phyloP scores from a whole-genome alignment of 2,888 invertebrate species.

The Hemithea aestivaria region DNA sequence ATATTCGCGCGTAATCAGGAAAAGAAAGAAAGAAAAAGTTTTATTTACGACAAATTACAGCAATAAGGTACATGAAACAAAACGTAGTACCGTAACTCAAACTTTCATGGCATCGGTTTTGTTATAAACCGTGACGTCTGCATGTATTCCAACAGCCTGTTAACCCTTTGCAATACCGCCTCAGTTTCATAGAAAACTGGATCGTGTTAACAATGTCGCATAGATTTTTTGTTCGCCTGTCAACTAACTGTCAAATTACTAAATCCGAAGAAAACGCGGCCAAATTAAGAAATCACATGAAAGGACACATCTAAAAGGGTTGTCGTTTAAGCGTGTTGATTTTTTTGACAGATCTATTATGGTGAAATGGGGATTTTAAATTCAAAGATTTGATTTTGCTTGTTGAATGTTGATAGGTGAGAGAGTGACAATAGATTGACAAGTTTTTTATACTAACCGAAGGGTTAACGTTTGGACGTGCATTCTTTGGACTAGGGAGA shows the following conservation, averaged over 20 bases:
- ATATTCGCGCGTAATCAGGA: too few relatives aligned
- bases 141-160: too few relatives aligned
- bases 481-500: constrained; percentile 7
- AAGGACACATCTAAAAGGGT: constrained; percentile 48
- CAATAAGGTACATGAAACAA: too few relatives aligned
- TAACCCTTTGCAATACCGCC: constrained; percentile 17
- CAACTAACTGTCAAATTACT: constrained; percentile 68
- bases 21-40: too few relatives aligned
- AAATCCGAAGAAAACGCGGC: constrained; percentile 53
- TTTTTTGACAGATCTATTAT: constrained; percentile 64
- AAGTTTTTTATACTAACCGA: constrained; percentile 24
- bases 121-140: too few relatives aligned
- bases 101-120: too few relatives aligned
- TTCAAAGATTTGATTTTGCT: constrained; percentile 36
- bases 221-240: constrained; percentile 49
- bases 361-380: constrained; percentile 46
- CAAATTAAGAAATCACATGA: constrained; percentile 51
- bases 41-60: too few relatives aligned
- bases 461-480: constrained; percentile 15
- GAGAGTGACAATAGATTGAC: constrained; percentile 36
- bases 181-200: constrained; percentile 28
- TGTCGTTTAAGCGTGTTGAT: constrained; percentile 49
- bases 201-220: constrained; percentile 51
- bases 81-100: too few relatives aligned
- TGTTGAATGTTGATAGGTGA: constrained; percentile 30